These are phyloP conservation scores for Ptilonorhynchus violaceus DNA, from an alignment of 2,113 vertebrate species.

Conservation along the genomic window DNA sequence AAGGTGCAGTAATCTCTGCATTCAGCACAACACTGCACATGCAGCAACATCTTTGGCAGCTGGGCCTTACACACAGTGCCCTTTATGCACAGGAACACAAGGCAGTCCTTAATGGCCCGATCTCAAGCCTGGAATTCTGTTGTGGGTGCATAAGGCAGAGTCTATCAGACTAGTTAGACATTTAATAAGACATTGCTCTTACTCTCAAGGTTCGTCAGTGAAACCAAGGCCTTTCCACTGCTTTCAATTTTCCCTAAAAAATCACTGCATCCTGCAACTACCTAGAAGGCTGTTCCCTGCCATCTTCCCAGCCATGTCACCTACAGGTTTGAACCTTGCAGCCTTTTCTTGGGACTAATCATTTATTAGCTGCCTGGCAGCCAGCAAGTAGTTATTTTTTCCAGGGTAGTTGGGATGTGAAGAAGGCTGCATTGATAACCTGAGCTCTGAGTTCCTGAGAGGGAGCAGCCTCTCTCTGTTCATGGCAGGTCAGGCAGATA, in stretches of 20 bases:
- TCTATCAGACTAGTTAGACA: not conserved
- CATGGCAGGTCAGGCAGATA: not conserved
- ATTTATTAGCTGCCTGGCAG: not conserved
- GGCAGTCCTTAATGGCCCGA: not conserved
- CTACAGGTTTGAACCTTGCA: not conserved
- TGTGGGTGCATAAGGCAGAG: not conserved
- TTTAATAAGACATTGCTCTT: not conserved
- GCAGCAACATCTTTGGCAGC: constrained; percentile 2
- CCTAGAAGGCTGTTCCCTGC: not conserved
- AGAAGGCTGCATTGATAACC: not conserved
- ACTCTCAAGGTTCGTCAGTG: not conserved
- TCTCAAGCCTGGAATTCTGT: not conserved
- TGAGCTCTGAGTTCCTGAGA: not conserved
- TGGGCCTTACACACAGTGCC: not conserved
- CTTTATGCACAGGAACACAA: constrained; percentile 7
- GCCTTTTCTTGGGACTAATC: not conserved
- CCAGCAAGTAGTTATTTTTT: not conserved
- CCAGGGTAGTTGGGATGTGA: not conserved
- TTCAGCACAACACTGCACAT: not conserved
- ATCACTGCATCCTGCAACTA: not conserved
- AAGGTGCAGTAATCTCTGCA: constrained; percentile 17
- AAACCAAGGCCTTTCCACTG: not conserved
- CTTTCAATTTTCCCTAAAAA: not conserved
- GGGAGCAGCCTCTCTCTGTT: not conserved
- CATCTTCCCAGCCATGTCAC: not conserved